Evolutionary conservation across 2,113 vertebrate species (phyloP).

Genomic region (Ptychochromis oligacanthus): DNA sequence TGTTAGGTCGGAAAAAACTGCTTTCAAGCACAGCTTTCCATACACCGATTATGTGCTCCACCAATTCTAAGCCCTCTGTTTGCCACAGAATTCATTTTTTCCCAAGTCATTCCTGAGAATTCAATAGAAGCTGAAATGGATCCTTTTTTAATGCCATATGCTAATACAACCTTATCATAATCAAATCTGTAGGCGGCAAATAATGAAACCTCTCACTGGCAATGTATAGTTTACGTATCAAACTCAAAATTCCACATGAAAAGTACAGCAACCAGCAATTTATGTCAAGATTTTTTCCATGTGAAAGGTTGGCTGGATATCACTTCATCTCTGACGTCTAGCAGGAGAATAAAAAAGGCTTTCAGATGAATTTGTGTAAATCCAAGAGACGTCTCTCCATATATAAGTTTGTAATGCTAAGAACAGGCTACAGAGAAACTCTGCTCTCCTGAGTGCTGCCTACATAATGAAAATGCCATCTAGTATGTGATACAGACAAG

Average conservation of each 20-base stretch:
- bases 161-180: conserved; percentile 79
- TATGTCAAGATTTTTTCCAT: conserved; percentile 48
- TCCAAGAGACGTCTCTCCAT: conserved; percentile 25
- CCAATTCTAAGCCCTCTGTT: conserved; percentile 78
- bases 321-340: conserved; percentile 56
- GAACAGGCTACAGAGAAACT: conserved; percentile 39
- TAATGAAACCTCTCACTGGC: conserved; percentile 88
- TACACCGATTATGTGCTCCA: conserved; percentile 79
- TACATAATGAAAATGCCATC: conserved; percentile 49
- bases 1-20: conserved; percentile 72
- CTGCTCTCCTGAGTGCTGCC: conserved; percentile 27
- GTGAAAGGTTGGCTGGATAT: conserved; percentile 67
- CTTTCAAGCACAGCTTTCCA: conserved; percentile 79
- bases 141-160: conserved; percentile 72
- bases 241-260: conserved; percentile 71
- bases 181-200: conserved; percentile 82
- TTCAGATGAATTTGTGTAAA: conserved; percentile 58
- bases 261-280: conserved; percentile 55
- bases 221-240: conserved; percentile 86
- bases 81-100: conserved; percentile 72
- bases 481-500: conserved; percentile 37
- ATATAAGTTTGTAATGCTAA: conserved; percentile 56
- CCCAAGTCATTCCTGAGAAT: conserved; percentile 70
- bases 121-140: conserved; percentile 78
- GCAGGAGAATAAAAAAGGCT: conserved; percentile 52